phyloP scores from a whole-genome alignment of 2,113 vertebrate species.

The Hippocampus abdominalis region DNA sequence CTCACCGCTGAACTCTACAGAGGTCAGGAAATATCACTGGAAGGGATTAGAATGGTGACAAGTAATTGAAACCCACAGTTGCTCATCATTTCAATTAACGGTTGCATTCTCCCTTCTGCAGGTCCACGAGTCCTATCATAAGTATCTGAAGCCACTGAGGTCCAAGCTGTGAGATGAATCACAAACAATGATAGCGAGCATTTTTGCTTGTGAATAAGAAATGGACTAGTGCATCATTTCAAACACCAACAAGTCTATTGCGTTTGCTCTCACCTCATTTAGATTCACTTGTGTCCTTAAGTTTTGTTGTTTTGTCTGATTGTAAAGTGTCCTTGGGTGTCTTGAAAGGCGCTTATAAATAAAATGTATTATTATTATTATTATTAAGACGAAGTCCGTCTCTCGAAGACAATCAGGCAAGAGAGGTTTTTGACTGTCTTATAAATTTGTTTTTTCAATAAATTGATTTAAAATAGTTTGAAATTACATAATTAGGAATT shows the following conservation, averaged over 20 bases:
- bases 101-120: slow-evolving; percentile 40
- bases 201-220: neutral
- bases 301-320: no score
- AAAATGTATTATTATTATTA: no score
- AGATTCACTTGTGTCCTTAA: neutral
- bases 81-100: slow-evolving; percentile 1
- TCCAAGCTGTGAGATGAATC: slow-evolving; percentile 82
- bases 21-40: slow-evolving; percentile 70
- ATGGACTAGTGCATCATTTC: neutral
- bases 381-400: neutral
- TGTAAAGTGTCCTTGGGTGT: no score
- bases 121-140: slow-evolving; percentile 91
- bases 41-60: neutral
- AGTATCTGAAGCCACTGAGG: slow-evolving; percentile 89
- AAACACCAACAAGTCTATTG: neutral
- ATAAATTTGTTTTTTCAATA: neutral
- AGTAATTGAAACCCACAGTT: neutral
- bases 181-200: neutral
- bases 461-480: neutral
- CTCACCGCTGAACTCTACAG: slow-evolving; percentile 86
- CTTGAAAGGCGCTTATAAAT: no score
- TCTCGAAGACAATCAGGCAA: neutral
- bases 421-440: neutral
- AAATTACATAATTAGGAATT: neutral
- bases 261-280: neutral